These are phyloP conservation scores for Bucco capensis DNA, from an alignment of 2,113 vertebrate species.

Conservation along the genomic window DNA sequence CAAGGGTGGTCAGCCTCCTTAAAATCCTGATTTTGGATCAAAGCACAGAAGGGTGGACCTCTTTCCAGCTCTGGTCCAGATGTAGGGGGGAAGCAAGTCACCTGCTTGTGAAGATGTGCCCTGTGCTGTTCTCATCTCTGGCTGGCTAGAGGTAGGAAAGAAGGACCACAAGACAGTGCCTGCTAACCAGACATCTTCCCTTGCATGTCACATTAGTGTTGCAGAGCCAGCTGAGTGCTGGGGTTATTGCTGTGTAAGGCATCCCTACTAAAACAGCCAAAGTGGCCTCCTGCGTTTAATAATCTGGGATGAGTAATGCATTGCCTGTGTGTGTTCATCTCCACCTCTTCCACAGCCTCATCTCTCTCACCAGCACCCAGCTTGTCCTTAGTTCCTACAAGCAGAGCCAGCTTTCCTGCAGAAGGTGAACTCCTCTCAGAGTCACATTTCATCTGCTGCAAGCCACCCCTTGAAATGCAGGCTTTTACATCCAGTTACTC, in stretches of 20 bases:
- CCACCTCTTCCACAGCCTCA: not conserved
- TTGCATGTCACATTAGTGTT: not conserved
- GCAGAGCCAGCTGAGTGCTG: not conserved
- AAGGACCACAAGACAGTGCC: not conserved
- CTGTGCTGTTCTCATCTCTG: not conserved
- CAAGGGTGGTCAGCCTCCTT: not conserved
- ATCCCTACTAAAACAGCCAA: not conserved
- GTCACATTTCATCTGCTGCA: not conserved
- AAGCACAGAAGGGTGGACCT: not conserved
- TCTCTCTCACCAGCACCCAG: not conserved
- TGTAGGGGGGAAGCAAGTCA: not conserved
- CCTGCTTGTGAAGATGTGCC: rapidly evolving
- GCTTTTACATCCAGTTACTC: conserved; percentile 14
- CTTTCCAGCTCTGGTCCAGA: not conserved
- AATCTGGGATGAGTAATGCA: not conserved
- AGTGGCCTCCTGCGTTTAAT: conserved; percentile 29
- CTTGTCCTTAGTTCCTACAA: not conserved
- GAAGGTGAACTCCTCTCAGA: not conserved
- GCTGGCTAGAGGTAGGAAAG: not conserved
- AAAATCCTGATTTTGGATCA: not conserved
- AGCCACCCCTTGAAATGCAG: not conserved
- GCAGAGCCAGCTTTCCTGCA: not conserved
- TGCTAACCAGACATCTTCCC: not conserved
- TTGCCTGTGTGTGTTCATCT: not conserved
- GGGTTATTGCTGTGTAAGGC: not conserved